Percentiles rank a stretch among this genome's conserved stretches.
Evolutionary conservation across 1,140 invertebrate genomes (phyloP).

Genomic region (Archegozetes longisetosus): DNA sequence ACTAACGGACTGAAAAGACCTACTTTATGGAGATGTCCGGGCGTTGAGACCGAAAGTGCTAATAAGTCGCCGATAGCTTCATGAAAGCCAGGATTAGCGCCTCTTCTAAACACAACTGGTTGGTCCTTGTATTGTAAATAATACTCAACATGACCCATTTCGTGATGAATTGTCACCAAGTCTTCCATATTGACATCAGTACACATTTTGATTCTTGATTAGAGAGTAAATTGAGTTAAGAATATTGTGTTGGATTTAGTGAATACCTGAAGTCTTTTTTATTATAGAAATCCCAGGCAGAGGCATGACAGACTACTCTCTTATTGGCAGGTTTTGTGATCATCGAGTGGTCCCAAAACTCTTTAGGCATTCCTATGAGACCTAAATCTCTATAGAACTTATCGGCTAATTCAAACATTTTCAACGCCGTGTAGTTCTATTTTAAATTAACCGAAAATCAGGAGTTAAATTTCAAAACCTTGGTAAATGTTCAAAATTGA

Average conservation of each 20-base stretch:
- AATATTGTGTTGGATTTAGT: too few relatives aligned
- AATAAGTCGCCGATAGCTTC: slow-evolving; percentile 84
- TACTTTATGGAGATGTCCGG: slow-evolving; percentile 57
- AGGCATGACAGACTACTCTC: slow-evolving; percentile 59
- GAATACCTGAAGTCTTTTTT: too few relatives aligned
- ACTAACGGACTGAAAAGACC: slow-evolving; percentile 45
- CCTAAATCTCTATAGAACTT: slow-evolving; percentile 70
- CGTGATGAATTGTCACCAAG: slow-evolving; percentile 62
- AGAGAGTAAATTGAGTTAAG: too few relatives aligned
- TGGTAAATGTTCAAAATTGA: too few relatives aligned
- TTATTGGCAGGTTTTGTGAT: slow-evolving; percentile 49
- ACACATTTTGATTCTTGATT: slow-evolving; percentile 84
- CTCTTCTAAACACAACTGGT: slow-evolving; percentile 49
- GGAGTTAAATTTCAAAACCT: too few relatives aligned
- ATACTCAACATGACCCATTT: slow-evolving; percentile 74
- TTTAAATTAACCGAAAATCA: too few relatives aligned
- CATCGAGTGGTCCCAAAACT: slow-evolving; percentile 63
- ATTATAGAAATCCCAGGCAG: too few relatives aligned
- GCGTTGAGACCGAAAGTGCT: slow-evolving; percentile 49
- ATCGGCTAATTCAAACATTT: slow-evolving; percentile 61
- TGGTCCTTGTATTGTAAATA: slow-evolving; percentile 61
- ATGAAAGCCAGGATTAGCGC: slow-evolving; percentile 82
- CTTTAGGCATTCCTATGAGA: slow-evolving; percentile 56
- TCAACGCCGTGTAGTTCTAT: slow-evolving; percentile 55
- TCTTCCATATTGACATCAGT: slow-evolving; percentile 52